Conservation (phyloP, 2,888 invertebrate genomes). For the Busseola fusca region DNA sequence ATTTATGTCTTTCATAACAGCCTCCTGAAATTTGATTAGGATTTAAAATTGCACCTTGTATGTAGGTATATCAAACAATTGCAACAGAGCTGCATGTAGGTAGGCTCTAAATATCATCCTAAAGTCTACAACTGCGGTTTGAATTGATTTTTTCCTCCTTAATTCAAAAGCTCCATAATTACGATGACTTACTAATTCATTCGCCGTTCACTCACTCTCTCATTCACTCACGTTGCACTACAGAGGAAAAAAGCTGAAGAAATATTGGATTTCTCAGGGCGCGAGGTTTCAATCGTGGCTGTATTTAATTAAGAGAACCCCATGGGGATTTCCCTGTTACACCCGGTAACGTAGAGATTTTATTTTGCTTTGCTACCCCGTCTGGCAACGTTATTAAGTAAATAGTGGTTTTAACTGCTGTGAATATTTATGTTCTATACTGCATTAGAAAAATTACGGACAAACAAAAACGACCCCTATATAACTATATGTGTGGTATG, state of each 20-base stretch:
- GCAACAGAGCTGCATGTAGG: neutral
- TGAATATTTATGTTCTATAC: conserved; percentile 6
- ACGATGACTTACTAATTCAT: conserved; percentile 60
- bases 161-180: conserved; percentile 49
- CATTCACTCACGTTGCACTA: conserved; percentile 63
- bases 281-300: conserved; percentile 81
- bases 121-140: neutral
- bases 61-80: neutral
- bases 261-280: conserved; percentile 79
- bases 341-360: conserved; percentile 70
- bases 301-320: conserved; percentile 84
- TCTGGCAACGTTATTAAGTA: conserved; percentile 48
- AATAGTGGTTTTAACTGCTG: conserved; percentile 53
- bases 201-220: conserved; percentile 64
- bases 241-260: conserved; percentile 72
- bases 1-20: no score
- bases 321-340: conserved; percentile 71
- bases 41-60: no score
- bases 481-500: neutral
- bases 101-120: neutral
- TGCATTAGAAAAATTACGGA: neutral
- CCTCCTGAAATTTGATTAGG: no score
- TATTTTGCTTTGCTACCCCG: conserved; percentile 59
- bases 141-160: conserved; percentile 2
- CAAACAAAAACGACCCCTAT: neutral